Evolutionary conservation across 1,140 invertebrate genomes (phyloP).

Genomic region (Formica exsecta): DNA sequence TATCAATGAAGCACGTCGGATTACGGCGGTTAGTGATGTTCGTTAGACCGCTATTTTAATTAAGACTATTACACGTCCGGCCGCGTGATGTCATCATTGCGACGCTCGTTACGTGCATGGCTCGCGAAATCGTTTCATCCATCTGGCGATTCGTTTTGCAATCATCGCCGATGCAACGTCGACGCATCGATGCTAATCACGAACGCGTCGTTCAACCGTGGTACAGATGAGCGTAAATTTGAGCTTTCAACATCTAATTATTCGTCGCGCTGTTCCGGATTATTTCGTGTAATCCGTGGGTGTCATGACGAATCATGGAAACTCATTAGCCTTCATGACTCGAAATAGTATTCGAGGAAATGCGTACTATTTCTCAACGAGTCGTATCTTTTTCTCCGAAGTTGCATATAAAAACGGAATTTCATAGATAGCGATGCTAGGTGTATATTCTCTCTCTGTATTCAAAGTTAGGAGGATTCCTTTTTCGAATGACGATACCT

Average conservation of each 20-base stretch:
- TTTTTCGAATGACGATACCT: not conserved
- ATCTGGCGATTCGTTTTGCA: conserved; percentile 58
- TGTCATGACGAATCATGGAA: not conserved
- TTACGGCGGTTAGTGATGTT: conserved; percentile 76
- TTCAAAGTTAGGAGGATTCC: not conserved
- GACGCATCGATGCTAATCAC: conserved; percentile 42
- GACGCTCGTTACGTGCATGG: conserved; percentile 73
- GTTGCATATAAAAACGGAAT: not conserved
- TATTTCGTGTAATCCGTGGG: not conserved
- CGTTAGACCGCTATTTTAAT: conserved; percentile 80
- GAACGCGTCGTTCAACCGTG: conserved; percentile 13
- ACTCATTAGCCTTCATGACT: not conserved
- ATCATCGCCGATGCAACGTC: conserved; percentile 52
- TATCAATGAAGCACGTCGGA: conserved; percentile 75
- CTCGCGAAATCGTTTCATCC: conserved; percentile 66
- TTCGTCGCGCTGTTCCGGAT: not conserved
- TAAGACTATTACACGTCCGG: conserved; percentile 81
- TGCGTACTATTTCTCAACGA: too few relatives aligned
- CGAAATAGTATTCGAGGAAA: not conserved
- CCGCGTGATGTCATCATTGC: conserved; percentile 68
- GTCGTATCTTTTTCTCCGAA: too few relatives aligned
- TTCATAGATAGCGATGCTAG: not conserved
- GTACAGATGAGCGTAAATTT: not conserved
- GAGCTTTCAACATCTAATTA: conserved; percentile 38
- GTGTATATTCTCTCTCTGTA: not conserved